A percentile compares a stretch with the other conserved stretches of the same genome.
phyloP scores from a whole-genome alignment of 2,888 invertebrate genomes.

The Holacanthella duospinosa region DNA sequence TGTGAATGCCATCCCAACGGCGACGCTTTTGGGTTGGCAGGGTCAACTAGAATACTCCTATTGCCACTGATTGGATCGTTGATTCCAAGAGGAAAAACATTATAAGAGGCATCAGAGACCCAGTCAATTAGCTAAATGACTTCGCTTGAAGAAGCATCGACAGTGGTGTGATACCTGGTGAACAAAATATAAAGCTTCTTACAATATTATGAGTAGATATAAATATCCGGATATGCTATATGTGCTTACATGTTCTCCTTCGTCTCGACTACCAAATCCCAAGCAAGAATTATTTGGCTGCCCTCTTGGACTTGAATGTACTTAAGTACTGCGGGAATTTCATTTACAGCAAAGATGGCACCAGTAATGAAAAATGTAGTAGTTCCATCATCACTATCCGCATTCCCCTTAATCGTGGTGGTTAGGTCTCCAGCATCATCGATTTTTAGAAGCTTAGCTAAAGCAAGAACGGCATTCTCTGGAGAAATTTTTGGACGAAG shows the following conservation, averaged over 20 bases:
- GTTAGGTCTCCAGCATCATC: not conserved
- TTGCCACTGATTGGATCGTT: not conserved
- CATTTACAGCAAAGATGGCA: too few species aligned
- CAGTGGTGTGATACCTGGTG: not conserved
- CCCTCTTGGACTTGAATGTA: conserved; percentile 4
- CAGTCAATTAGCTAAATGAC: not conserved
- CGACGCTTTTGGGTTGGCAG: not conserved
- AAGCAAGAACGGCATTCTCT: not conserved
- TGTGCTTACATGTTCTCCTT: conserved; percentile 6
- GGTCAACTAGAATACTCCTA: too few species aligned
- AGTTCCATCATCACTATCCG: too few species aligned
- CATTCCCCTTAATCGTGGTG: too few species aligned
- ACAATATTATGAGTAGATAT: not conserved
- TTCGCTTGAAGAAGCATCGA: not conserved
- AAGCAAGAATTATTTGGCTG: not conserved
- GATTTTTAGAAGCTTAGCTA: not conserved
- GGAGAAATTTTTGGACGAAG: not conserved
- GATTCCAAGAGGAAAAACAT: not conserved
- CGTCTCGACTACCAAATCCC: conserved; percentile 3
- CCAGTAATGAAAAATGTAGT: too few species aligned
- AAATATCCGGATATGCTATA: not conserved
- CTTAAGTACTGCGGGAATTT: not conserved
- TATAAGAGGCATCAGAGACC: conserved; percentile 9
- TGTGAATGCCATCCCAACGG: not conserved
- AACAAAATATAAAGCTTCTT: not conserved